Percentiles rank a stretch among this genome's conserved stretches.
These are phyloP conservation scores for Phalloptychus januarius DNA, from an alignment of 2,797 vertebrate species.

Conservation along the genomic window DNA sequence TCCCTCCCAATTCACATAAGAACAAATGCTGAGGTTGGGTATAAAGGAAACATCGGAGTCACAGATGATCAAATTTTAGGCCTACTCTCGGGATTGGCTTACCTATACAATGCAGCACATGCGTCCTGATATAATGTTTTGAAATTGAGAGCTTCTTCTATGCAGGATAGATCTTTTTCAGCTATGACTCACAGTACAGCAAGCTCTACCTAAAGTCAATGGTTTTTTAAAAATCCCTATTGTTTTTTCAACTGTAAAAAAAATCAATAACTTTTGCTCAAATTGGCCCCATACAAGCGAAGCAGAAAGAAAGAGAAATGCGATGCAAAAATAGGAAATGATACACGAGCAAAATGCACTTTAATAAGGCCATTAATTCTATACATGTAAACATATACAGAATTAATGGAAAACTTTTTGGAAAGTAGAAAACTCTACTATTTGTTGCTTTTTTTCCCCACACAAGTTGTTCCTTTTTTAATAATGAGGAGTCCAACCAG, in stretches of 20 bases:
- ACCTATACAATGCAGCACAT: conserved; percentile 4
- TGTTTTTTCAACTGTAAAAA: not conserved
- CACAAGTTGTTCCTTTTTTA: not conserved
- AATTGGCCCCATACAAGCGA: conserved; percentile 7
- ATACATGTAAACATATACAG: not conserved
- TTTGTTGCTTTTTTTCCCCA: not conserved
- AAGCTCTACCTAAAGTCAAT: conserved; percentile 27
- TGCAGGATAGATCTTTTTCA: conserved; percentile 10
- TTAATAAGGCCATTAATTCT: not conserved
- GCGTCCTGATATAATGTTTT: conserved; percentile 20
- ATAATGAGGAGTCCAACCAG: not conserved
- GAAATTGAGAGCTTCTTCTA: conserved; percentile 17
- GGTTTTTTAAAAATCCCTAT: conserved; percentile 1
- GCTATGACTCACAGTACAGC: conserved; percentile 12
- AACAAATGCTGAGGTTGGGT: conserved; percentile 17
- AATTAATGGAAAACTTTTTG: no score
- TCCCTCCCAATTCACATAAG: not conserved
- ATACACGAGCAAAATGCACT: not conserved
- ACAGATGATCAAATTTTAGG: conserved; percentile 36
- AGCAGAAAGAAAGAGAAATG: not conserved
- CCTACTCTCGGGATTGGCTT: conserved; percentile 29
- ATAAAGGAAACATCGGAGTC: conserved; percentile 35
- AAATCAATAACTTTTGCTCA: not conserved
- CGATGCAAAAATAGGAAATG: not conserved
- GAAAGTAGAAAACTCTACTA: not conserved